A percentile compares a stretch with the other conserved stretches of the same genome.
Conservation (phyloP, 2,888 invertebrate species). For the Cephus spinipes region DNA sequence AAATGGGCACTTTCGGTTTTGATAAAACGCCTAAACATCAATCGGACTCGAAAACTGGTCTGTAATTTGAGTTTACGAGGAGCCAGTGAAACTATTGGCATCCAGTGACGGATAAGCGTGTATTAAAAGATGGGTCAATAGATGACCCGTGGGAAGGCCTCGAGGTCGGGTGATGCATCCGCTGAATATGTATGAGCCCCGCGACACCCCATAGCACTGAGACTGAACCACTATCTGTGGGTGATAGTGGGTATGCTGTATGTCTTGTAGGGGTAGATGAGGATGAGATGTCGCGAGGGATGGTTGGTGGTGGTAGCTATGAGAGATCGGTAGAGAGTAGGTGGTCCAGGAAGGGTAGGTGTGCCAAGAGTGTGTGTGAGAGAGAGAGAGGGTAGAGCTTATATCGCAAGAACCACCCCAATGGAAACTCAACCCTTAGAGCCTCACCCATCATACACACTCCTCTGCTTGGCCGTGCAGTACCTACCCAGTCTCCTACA, state of each 20-base stretch:
- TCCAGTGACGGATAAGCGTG: neutral
- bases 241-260: conserved; percentile 64
- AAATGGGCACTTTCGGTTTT: conserved; percentile 49
- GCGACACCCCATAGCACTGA: conserved; percentile 63
- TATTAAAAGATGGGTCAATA: conserved; percentile 51
- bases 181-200: conserved; percentile 76
- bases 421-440: conserved; percentile 63
- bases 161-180: conserved; percentile 71
- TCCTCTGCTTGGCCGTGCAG: conserved; percentile 32
- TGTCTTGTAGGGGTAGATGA: conserved; percentile 58
- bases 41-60: conserved; percentile 64
- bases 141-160: conserved; percentile 53
- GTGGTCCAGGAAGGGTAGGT: neutral
- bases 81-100: conserved; percentile 57
- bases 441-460: conserved; percentile 65
- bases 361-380: conserved; percentile 21
- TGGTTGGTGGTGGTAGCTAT: neutral
- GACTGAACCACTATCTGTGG: conserved; percentile 64
- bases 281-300: conserved; percentile 11
- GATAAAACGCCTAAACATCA: conserved; percentile 63
- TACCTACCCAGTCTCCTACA: neutral
- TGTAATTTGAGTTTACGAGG: conserved; percentile 62
- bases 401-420: conserved; percentile 64
- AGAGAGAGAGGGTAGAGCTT: conserved; percentile 47
- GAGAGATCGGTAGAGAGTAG: neutral